Evolutionary conservation across 2,888 invertebrate genomes (phyloP).

Genomic region (Noctua janthe): DNA sequence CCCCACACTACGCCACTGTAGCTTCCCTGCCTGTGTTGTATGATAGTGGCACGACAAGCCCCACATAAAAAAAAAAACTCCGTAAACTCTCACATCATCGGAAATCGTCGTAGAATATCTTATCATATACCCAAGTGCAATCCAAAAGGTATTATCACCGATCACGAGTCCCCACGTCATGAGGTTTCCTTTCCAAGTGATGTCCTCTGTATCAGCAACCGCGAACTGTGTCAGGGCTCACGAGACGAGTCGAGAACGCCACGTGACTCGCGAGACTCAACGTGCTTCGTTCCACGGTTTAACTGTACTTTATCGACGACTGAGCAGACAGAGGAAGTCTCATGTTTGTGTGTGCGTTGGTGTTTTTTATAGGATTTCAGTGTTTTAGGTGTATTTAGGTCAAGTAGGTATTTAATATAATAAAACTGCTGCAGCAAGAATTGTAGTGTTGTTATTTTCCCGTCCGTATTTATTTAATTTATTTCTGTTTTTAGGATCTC

Average conservation of each 20-base stretch:
- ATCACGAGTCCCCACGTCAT: constrained; percentile 28
- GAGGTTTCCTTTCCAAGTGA: constrained; percentile 8
- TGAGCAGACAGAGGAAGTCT: constrained; percentile 12
- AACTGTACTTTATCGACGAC: constrained; percentile 25
- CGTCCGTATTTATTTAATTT: too few relatives aligned
- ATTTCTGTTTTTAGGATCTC: too few relatives aligned
- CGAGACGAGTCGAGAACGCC: constrained; percentile 34
- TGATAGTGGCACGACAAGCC: not conserved
- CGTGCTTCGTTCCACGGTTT: constrained; percentile 36
- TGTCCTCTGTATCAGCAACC: constrained; percentile 26
- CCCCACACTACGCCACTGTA: too few relatives aligned
- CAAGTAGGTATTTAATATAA: too few relatives aligned
- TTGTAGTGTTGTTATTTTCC: too few relatives aligned
- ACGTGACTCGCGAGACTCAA: constrained; percentile 51
- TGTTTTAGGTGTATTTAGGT: constrained; percentile 4
- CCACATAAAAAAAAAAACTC: not conserved
- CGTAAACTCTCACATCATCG: not conserved
- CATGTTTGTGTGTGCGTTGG: constrained; percentile 43
- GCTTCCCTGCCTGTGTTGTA: not conserved
- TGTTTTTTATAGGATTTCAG: constrained; percentile 19
- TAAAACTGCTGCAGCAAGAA: too few relatives aligned
- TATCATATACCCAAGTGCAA: not conserved
- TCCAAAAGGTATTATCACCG: not conserved
- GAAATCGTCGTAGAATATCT: not conserved
- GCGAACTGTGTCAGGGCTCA: constrained; percentile 61